Evolutionary conservation across 2,797 vertebrate genomes (phyloP).

Genomic region (Petrocephalus schoutedeni): DNA sequence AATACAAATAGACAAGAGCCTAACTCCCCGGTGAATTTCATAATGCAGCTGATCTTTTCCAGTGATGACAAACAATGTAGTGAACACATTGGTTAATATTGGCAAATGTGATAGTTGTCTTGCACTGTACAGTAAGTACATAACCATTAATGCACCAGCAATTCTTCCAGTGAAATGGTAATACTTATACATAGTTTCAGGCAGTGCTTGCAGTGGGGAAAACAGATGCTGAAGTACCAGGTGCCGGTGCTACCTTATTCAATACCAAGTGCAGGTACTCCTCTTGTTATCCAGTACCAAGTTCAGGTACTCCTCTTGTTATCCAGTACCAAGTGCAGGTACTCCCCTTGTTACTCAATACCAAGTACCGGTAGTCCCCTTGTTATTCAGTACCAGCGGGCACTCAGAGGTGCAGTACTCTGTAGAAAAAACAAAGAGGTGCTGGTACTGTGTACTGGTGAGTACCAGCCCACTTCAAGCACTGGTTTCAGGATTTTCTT

Average conservation of each 20-base stretch:
- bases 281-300: not conserved
- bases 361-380: not conserved
- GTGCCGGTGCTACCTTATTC: not conserved
- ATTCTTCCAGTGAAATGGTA: not conserved
- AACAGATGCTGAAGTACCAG: not conserved
- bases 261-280: not conserved
- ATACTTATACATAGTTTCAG: not conserved
- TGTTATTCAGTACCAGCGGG: not conserved
- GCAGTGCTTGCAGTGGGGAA: not conserved
- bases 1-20: not conserved
- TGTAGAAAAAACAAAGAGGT: not conserved
- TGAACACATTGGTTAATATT: not conserved
- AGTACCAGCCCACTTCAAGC: not conserved
- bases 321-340: not conserved
- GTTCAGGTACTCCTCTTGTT: not conserved
- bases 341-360: not conserved
- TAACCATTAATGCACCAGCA: not conserved
- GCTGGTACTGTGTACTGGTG: not conserved
- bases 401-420: not conserved
- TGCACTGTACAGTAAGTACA: not conserved
- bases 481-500: not conserved
- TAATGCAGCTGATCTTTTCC: not conserved
- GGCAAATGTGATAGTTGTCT: not conserved
- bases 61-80: not conserved
- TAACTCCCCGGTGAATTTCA: not conserved